Evolutionary conservation across 2,888 invertebrate species (phyloP).

Genomic region (Drosophila subsilvestris): DNA sequence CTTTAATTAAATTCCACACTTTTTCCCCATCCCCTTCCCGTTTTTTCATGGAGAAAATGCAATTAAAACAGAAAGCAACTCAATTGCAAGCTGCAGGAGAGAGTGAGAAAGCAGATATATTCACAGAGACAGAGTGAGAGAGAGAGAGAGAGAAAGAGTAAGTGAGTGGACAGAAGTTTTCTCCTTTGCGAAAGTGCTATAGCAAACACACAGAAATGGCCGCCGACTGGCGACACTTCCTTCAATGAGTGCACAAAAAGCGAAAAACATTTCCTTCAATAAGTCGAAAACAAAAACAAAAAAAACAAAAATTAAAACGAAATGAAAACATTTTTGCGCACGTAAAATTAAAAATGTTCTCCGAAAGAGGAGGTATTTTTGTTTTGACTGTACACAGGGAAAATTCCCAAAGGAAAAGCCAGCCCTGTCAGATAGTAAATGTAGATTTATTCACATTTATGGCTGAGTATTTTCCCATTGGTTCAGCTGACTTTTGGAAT

Average conservation of each 20-base stretch:
- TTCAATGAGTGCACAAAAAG: conserved; percentile 18
- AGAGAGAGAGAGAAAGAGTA: background rate
- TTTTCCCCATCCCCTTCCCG: background rate
- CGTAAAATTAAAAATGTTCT: background rate
- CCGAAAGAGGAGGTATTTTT: background rate
- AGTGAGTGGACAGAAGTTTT: background rate
- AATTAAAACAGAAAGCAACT: conserved; percentile 62
- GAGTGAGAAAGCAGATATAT: background rate
- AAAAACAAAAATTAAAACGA: background rate
- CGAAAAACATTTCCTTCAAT: conserved; percentile 10
- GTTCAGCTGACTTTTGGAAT: background rate
- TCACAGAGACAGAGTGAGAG: background rate
- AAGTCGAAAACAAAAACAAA: conserved; percentile 40
- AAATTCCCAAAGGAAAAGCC: background rate
- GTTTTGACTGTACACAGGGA: background rate
- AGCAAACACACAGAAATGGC: conserved; percentile 17
- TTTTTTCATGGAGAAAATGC: conserved; percentile 27
- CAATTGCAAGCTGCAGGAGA: conserved; percentile 45
- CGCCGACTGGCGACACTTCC: background rate
- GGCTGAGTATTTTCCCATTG: background rate
- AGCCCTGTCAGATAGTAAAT: background rate
- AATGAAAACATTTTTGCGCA: background rate
- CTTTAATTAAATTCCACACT: conserved; percentile 53
- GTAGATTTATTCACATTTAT: background rate
- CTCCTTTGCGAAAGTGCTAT: conserved; percentile 35